Base-by-base conservation (phyloP, 2,888 invertebrate genomes). In the Orthonychiurus folsomi region DNA sequence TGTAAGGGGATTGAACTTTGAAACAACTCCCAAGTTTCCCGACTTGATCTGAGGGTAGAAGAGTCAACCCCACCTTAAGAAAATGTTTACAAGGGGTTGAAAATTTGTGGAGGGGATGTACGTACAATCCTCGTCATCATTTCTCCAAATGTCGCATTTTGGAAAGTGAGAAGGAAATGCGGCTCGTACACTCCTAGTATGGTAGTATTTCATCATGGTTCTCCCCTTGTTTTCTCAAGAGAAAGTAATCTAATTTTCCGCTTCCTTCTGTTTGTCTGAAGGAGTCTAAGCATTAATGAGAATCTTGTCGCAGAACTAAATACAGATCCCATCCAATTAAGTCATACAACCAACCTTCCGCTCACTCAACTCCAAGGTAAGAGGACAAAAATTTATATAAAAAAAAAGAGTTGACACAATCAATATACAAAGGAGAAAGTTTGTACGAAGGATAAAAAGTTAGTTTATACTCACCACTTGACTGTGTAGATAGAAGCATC, bases 381-480 rank as follows among this genome's bases (percentile, higher is more conserved):
- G n/a, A n/a, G n/a, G 37, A 37, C 37, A 37, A 37, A 37, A 37
- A 37, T 9, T 37, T 37, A 37, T n/a, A n/a, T n/a, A n/a, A n/a
- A n/a, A n/a, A n/a, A n/a, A n/a, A 37, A 37, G 15, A 37, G 37
- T 37, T 37, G 37, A n/a, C n/a, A n/a, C n/a, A n/a, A n/a, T n/a
- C n/a, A n/a, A n/a, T n/a, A n/a, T n/a, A n/a, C n/a, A n/a, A n/a
- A n/a, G n/a, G n/a, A n/a, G n/a, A n/a, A n/a, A n/a, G n/a, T n/a
- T n/a, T n/a, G n/a, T n/a, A n/a, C n/a, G n/a, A n/a, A n/a, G n/a
- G n/a, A n/a, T n/a, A n/a, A n/a, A n/a, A n/a, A n/a, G n/a, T n/a
- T n/a, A n/a, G n/a, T 26, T 26, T 9, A 1, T 50, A 9, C 69
- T 66, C 64, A 72, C 71, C 71, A 72, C 64, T 67, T 69, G 12